phyloP scores from a whole-genome alignment of 2,888 invertebrate genomes.

The Folsomia manolachei region DNA sequence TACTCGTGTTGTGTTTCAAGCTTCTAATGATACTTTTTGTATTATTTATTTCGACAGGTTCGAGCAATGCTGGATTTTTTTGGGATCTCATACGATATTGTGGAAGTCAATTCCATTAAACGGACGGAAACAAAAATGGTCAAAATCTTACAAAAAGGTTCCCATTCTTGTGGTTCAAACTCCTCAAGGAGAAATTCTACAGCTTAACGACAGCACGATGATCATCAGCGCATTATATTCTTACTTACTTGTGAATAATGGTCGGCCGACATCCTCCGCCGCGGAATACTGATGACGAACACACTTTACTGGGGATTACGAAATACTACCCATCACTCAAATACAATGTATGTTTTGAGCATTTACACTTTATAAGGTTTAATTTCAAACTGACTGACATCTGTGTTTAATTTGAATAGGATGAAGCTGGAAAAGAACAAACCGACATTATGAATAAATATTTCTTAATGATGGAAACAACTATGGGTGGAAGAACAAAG shows the following conservation, averaged over 20 bases:
- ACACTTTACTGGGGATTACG: conserved; percentile 66
- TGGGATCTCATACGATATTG: conserved; percentile 89
- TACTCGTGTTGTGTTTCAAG: not conserved
- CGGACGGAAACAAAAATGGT: conserved; percentile 89
- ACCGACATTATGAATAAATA: conserved; percentile 82
- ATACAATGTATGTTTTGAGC: conserved; percentile 55
- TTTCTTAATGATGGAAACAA: conserved; percentile 81
- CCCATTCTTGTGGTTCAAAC: conserved; percentile 78
- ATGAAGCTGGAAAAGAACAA: conserved; percentile 66
- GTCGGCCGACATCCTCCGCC: not conserved
- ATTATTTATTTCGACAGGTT: conserved; percentile 49
- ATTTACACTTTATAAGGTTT: not conserved
- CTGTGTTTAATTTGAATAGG: conserved; percentile 52
- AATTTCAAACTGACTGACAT: not conserved
- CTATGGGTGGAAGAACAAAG: conserved; percentile 51
- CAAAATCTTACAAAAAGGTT: conserved; percentile 83
- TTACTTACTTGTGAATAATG: conserved; percentile 57
- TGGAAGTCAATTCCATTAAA: conserved; percentile 95
- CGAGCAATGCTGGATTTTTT: conserved; percentile 85
- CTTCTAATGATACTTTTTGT: not conserved
- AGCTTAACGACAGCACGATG: conserved; percentile 88
- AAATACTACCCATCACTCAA: conserved; percentile 73
- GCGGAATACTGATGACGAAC: conserved; percentile 61
- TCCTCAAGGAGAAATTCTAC: conserved; percentile 59
- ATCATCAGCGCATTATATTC: conserved; percentile 86